Evolutionary conservation across 2,113 vertebrate species (phyloP).

Genomic region (Macaca mulatta): DNA sequence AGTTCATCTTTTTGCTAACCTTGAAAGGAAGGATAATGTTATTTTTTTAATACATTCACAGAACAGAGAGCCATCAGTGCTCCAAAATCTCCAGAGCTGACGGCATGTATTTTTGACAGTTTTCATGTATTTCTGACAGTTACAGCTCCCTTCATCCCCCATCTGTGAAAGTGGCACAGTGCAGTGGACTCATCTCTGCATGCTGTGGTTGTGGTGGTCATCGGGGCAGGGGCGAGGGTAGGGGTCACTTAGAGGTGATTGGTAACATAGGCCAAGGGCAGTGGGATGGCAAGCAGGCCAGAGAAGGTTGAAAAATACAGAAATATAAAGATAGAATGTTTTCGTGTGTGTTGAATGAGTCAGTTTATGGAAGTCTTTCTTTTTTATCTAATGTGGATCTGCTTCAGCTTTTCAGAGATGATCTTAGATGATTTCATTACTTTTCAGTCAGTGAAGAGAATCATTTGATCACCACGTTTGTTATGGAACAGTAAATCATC

Average conservation of each 20-base stretch:
- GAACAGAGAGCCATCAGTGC: background rate
- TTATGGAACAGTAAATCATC: background rate
- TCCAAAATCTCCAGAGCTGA: background rate
- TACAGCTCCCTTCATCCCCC: background rate
- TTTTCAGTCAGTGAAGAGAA: background rate
- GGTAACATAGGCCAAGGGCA: background rate
- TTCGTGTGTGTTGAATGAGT: background rate
- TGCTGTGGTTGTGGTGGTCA: background rate
- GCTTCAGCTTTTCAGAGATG: background rate
- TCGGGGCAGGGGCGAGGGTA: accelerated
- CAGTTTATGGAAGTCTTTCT: background rate
- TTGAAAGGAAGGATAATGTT: background rate
- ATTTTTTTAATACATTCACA: background rate
- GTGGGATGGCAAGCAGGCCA: background rate
- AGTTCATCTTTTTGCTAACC: background rate
- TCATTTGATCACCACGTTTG: background rate
- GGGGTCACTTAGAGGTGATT: background rate
- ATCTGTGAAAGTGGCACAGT: background rate
- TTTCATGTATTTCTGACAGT: background rate
- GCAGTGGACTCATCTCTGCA: background rate
- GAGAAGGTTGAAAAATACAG: background rate
- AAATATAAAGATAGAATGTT: background rate
- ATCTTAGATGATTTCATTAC: background rate
- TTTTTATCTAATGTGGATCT: background rate
- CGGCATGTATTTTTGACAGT: background rate